Evolutionary conservation across 2,113 vertebrate species (phyloP).

Genomic region (rat (Rattus norvegicus)): DNA sequence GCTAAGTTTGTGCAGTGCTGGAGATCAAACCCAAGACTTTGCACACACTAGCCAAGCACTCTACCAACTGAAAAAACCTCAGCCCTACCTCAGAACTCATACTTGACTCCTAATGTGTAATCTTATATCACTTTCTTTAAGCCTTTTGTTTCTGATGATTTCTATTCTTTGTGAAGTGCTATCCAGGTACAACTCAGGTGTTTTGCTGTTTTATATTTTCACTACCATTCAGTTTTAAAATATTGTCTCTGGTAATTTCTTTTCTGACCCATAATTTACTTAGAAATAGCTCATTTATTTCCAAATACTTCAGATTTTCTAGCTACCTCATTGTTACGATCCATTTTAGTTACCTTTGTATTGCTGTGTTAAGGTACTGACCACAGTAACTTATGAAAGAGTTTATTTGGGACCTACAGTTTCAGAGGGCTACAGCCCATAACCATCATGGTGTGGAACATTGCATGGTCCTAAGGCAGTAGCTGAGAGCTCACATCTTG

Average conservation of each 20-base stretch:
- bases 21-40: neutral
- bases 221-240: neutral
- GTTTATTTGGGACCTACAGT: neutral
- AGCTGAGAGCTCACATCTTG: neutral
- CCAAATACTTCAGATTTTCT: neutral
- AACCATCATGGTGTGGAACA: neutral
- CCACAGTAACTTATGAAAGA: neutral
- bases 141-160: neutral
- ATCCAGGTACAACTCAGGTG: neutral
- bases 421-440: neutral
- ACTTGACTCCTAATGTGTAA: neutral
- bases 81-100: neutral
- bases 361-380: neutral
- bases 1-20: neutral
- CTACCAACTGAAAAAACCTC: neutral
- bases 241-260: neutral
- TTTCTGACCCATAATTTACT: neutral
- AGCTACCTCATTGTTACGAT: neutral
- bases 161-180: neutral
- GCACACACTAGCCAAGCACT: neutral
- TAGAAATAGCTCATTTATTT: neutral
- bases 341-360: neutral
- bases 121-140: neutral
- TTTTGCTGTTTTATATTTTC: slow-evolving; percentile 1
- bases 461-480: neutral